Base-by-base conservation (phyloP, 1,140 invertebrate species). In the Nebria ingens region DNA sequence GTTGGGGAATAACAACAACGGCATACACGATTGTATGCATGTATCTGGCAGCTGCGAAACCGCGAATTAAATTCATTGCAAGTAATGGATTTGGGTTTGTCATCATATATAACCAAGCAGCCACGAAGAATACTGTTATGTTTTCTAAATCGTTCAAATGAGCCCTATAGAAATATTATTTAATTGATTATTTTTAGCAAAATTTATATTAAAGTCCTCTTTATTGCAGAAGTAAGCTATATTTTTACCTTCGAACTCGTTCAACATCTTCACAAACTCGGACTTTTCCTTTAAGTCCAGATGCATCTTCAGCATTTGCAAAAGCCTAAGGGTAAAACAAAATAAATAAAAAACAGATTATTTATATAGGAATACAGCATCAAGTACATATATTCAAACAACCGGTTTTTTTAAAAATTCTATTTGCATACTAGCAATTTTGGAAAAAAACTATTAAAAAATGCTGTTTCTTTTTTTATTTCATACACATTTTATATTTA, bases 71-170 rank as follows among this genome's bases (percentile, higher is more conserved):
- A 6, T 72, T 63, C 0, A 71, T 69, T 1, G 84, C 83, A 50
- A 73, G 54, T 2, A 57, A 59, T 0, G 68, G 61, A 19, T 66
- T 62, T 0, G 86, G 86, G 21, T 72, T 72, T 0, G 82, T 85
- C 0, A 78, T 67, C 15, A 84, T 65, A 62, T 85, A 88, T 15
- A 85, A 61, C 1, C 79, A 75, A 4, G 74, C 79, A 15, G 82
- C 66, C 2, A 84, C 63, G 61, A 84, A 75, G 62, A 86, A 89
- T 1, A 79, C 70, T 0, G 81, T 73, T 54, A 87, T 85, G 64
- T 87, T 89, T 70, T 89, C 86, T 61, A 88, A 63, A 63, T 89
- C 86, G 64, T 89, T 89, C 51, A 82, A 66, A 66, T 87, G 85
- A 42, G 83, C 84, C 57, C 85, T 76, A 60, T 58, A 73, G 72